These are phyloP conservation scores for Peromyscus maniculatus DNA, from an alignment of 2,113 vertebrate genomes.

Conservation along the genomic window DNA sequence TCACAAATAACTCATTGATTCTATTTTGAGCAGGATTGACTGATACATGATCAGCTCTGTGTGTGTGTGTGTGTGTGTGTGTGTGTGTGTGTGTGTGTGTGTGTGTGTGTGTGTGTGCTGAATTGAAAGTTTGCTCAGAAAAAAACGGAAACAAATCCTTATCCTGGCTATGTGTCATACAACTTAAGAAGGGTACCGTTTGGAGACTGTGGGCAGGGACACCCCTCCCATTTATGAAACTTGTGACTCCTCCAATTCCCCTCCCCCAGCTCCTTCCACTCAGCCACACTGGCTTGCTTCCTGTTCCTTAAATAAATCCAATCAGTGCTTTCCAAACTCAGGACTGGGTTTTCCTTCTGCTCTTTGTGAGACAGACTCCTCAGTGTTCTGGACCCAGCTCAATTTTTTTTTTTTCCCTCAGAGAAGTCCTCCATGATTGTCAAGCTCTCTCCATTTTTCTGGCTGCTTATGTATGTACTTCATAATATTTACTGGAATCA, in stretches of 20 bases:
- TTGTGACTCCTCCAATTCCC: neutral
- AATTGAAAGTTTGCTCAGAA: conserved; percentile 11
- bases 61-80: neutral
- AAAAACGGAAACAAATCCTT: neutral
- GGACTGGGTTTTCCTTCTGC: neutral
- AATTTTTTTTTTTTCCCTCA: neutral
- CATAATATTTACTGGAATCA: neutral
- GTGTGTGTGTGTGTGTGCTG: neutral
- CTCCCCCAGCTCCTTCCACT: neutral
- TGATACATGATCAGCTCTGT: neutral
- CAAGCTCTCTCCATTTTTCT: neutral
- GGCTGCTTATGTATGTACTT: neutral
- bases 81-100: neutral
- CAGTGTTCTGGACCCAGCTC: neutral
- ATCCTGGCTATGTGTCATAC: neutral
- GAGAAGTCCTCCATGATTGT: neutral
- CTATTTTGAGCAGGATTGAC: neutral
- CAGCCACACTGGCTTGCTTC: neutral
- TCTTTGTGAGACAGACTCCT: neutral
- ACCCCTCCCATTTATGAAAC: neutral
- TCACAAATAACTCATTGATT: neutral
- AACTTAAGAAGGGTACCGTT: neutral
- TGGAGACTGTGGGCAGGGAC: neutral
- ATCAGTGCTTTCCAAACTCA: neutral
- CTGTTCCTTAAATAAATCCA: neutral